Conservation (phyloP, 2,888 invertebrate genomes). For the Drepanosiphum platanoidis region DNA sequence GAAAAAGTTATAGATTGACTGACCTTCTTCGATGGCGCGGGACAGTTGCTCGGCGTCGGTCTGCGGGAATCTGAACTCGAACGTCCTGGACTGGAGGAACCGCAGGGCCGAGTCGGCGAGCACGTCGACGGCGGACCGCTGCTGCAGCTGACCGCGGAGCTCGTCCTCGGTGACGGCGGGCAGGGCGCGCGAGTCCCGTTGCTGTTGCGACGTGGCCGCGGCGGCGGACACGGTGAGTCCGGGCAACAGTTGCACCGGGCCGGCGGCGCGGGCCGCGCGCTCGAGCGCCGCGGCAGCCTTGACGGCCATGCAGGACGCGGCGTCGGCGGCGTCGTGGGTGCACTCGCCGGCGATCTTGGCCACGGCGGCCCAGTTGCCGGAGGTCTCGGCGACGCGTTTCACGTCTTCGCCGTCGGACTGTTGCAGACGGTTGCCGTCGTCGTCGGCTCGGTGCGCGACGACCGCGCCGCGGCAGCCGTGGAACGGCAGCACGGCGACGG, state of each 20-base stretch:
- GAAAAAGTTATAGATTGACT: constrained; percentile 63
- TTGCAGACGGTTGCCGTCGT: not conserved
- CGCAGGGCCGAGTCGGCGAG: constrained; percentile 71
- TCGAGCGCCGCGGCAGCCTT: constrained; percentile 72
- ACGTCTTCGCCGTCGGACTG: too few relatives aligned
- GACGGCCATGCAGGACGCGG: constrained; percentile 72
- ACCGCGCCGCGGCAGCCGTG: constrained; percentile 24
- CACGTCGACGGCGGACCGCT: constrained; percentile 68
- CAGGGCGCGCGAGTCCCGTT: constrained; percentile 66
- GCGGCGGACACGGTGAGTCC: constrained; percentile 69
- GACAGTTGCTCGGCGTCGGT: constrained; percentile 75
- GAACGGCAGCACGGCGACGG: constrained; percentile 29
- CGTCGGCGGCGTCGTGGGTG: constrained; percentile 68
- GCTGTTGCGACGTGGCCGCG: constrained; percentile 63
- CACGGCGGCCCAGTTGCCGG: constrained; percentile 60
- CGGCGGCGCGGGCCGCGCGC: constrained; percentile 71
- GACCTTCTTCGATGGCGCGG: constrained; percentile 82
- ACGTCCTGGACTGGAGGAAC: constrained; percentile 73
- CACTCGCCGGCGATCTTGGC: constrained; percentile 64
- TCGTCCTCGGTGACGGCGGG: constrained; percentile 68
- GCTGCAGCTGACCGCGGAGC: constrained; percentile 65
- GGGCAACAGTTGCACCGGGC: constrained; percentile 71
- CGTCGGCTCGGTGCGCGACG: not conserved
- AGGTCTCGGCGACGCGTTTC: not conserved
- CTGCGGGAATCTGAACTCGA: constrained; percentile 78